Evolutionary conservation across 2,888 invertebrate genomes (phyloP).

Genomic region (Papilio elwesi): DNA sequence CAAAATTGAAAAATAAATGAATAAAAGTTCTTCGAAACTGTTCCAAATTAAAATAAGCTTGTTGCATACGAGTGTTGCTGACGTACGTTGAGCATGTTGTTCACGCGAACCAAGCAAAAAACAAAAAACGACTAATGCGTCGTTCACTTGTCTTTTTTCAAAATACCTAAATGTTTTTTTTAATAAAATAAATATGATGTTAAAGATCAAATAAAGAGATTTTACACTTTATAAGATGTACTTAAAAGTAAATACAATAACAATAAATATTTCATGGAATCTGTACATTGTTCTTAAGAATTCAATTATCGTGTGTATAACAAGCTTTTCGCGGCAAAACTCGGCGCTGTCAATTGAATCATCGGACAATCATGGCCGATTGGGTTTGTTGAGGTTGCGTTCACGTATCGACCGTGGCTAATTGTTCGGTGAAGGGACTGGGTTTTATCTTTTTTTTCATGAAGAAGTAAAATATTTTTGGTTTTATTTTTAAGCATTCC

Average conservation of each 20-base stretch:
- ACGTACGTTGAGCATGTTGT: no score
- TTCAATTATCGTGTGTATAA: slow-evolving; percentile 26
- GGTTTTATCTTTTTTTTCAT: slow-evolving; percentile 7
- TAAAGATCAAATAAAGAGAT: no score
- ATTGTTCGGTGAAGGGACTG: slow-evolving; percentile 35
- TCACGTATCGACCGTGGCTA: slow-evolving; percentile 38
- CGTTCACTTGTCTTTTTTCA: no score
- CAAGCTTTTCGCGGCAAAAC: slow-evolving; percentile 26
- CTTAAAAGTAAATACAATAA: not conserved
- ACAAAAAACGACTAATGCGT: no score
- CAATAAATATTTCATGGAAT: slow-evolving; percentile 22
- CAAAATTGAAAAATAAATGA: no score
- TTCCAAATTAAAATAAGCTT: no score
- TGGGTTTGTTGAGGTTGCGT: slow-evolving; percentile 32
- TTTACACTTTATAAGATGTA: not conserved
- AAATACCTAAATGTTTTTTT: no score
- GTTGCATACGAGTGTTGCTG: no score
- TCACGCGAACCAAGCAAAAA: no score
- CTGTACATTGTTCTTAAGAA: not conserved
- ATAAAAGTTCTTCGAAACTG: no score
- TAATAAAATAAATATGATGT: no score
- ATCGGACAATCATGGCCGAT: slow-evolving; percentile 34
- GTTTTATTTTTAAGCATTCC: slow-evolving; percentile 7
- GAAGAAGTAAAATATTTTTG: slow-evolving; percentile 1
- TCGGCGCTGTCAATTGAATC: slow-evolving; percentile 28